phyloP scores from a whole-genome alignment of 2,888 invertebrate species.

The Papilio demoleus region DNA sequence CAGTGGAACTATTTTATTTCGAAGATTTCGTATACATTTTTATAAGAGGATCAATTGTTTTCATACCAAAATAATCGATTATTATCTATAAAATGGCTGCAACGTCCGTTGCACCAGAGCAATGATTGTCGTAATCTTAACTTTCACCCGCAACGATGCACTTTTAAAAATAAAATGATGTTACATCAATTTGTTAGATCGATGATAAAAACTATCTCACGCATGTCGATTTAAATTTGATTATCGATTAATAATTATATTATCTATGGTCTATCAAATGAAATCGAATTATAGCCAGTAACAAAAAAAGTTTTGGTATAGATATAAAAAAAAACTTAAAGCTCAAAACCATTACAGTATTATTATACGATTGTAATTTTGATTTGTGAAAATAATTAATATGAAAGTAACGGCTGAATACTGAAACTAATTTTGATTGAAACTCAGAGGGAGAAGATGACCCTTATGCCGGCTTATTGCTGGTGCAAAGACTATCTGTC shows the following conservation, averaged over 20 bases:
- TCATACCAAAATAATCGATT: constrained; percentile 47
- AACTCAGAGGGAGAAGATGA: too few species aligned
- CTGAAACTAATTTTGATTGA: too few species aligned
- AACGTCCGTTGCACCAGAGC: constrained; percentile 72
- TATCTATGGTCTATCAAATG: not conserved
- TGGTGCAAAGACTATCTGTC: too few species aligned
- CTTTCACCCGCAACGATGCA: constrained; percentile 73
- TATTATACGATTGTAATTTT: not conserved
- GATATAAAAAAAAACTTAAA: not conserved
- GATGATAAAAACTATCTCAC: constrained; percentile 46
- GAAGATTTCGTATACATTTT: not conserved
- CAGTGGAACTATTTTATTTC: not conserved
- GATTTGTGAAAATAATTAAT: not conserved
- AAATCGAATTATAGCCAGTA: not conserved
- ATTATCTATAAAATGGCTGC: constrained; percentile 45
- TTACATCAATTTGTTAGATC: constrained; percentile 52
- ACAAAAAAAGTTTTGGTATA: not conserved
- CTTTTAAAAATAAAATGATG: constrained; percentile 53
- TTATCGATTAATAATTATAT: constrained; percentile 13
- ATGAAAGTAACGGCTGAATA: too few species aligned
- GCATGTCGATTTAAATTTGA: constrained; percentile 37
- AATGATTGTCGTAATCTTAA: constrained; percentile 72
- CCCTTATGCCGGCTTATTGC: too few species aligned
- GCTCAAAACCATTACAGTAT: not conserved
- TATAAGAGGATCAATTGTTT: not conserved